Evolutionary conservation across 2,797 vertebrate genomes (phyloP), one percentile per base, ranked within the genome.

Genomic region (Microctenopoma steveboyesi): DNA sequence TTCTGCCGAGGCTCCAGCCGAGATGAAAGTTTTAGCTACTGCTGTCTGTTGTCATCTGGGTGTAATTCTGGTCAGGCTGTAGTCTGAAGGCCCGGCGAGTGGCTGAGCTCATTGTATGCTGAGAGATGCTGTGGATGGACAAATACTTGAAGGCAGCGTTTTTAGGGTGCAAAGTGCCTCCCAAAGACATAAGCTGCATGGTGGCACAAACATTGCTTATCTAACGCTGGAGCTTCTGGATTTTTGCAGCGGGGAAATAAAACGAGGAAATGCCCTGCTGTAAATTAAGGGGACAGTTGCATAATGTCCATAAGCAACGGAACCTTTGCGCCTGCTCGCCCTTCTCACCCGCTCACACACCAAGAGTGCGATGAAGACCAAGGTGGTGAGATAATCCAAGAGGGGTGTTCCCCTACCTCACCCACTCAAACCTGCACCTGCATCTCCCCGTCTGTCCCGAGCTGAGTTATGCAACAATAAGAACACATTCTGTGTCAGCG

Each of bases 351-450:
- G 25, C 62, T 61, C 69, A 33, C 54, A 70, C 69, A 69, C 76
- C 64, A 82, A 67, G 76, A 67, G 48, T 47, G 12, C 62, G 48
- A 61, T 45, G n/a, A 67, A 63, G 47, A 66, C 22, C 42, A 54
- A 61, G 45, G 15, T 5, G 28, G 48, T 68, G 53, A 76, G 51
- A 64, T 62, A 64, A 73, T 81, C 72, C 28, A 25, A 22, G 69
- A 35, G 6, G 77, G 84, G 76, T 66, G 77, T 80, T 15, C 65
- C 77, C 77, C 72, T 53, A 28, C 33, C 22, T 64, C 12, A 0
- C 65, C 35, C 59, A 69, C 50, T 0, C 7, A 0, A 47, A 40
- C 40, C 27, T 9, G 30, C n/a, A 14, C 2, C 22, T 7, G 0
- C 2, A 33, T 39, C 47, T 28, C 54, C 46, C 60, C 12, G 49